phyloP scores from a whole-genome alignment of 2,888 invertebrate species.

The Callyntrura guangdongensis region DNA sequence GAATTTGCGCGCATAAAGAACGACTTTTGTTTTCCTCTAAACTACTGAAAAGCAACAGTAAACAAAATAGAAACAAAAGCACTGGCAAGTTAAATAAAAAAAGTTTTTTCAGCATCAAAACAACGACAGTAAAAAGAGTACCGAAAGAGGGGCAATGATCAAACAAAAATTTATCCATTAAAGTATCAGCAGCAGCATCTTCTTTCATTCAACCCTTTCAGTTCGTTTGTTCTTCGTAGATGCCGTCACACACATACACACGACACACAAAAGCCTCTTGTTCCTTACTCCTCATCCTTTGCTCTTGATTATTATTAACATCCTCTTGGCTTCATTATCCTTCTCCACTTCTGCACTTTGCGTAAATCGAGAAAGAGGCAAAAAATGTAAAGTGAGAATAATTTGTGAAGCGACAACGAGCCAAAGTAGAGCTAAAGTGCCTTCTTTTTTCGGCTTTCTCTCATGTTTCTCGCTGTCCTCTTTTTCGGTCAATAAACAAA shows the following conservation, averaged over 20 bases:
- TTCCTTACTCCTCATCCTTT: conserved; percentile 16
- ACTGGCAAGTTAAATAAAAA: conserved; percentile 26
- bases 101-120: conserved; percentile 22
- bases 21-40: not conserved
- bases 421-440: not conserved
- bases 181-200: conserved; percentile 27
- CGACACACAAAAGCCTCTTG: not conserved
- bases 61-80: not conserved
- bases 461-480: not conserved
- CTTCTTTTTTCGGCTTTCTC: not conserved
- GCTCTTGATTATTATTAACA: conserved; percentile 31
- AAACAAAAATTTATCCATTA: conserved; percentile 61
- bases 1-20: too few relatives aligned
- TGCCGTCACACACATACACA: conserved; percentile 26
- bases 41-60: not conserved
- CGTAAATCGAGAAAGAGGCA: not conserved
- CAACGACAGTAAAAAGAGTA: conserved; percentile 2
- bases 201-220: not conserved
- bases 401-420: not conserved
- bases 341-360: not conserved
- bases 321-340: not conserved
- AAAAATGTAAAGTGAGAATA: conserved; percentile 17
- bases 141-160: conserved; percentile 18
- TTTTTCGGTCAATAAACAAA: not conserved
- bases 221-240: conserved; percentile 32